Evolutionary conservation across 2,113 vertebrate species (phyloP), one percentile per base, ranked within the genome.

Genomic region (Harpagus bidentatus): DNA sequence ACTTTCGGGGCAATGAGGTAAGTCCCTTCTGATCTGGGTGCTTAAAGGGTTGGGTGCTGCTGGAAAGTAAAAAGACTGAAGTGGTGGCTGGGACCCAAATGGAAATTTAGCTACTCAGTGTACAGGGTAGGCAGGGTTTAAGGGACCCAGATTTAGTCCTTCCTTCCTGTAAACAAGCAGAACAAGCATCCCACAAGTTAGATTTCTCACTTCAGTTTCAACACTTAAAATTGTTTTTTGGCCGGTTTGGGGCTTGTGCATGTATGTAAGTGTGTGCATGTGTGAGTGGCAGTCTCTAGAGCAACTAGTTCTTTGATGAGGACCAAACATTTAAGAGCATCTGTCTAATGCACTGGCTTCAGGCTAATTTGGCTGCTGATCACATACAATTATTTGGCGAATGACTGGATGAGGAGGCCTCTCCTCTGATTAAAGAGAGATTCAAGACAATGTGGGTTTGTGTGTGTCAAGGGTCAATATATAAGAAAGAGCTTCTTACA

Each of bases 401-500:
- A 95, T 85, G 58, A 82, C 84, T 97, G 73, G 45, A 95, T 90
- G 78, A 95, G 59, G 53, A 95, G 20, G 34, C 71, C 63, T 71
- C 42, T 97, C 80, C 74, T 97, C 93, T 98, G 97, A 98, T 98
- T 98, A 98, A 97, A 98, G 96, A 97, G 71, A 90, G 88, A 98
- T 96, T 97, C 97, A 95, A 95, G 93, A 97, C 95, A 96, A 97
- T 95, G 97, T 98, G 93, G 96, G 95, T 97, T 98, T 97, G 97
- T 94, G 96, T 95, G 98, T 98, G 98, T 98, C 98, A 98, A 96
- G 97, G 97, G 98, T 98, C 98, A 98, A 98, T 98, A 98, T 10
- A 50, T 18, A 94, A 92, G 97, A 96, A 98, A 97, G 98, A 96
- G 94, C 86, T 97, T 98, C 97, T 96, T 98, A 97, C 61, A 97